Evolutionary conservation across 2,888 invertebrate species (phyloP), one percentile per base, ranked within the genome.

Genomic region (Scaptomyza polygonia): DNA sequence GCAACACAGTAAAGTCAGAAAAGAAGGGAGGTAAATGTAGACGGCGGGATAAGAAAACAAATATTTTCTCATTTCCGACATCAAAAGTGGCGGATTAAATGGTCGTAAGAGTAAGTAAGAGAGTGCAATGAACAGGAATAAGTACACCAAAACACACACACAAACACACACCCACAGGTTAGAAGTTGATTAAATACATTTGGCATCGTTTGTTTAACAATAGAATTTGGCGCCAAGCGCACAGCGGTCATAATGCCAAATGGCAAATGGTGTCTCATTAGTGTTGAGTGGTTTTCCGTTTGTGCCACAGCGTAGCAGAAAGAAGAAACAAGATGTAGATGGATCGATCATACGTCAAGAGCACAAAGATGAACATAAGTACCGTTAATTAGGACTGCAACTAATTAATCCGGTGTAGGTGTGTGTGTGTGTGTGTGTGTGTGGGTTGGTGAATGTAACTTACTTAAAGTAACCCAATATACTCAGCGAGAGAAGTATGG

Each of bases 381-480:
- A 43, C 25, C 18, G 11, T 32, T 53, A 18, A 42, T 49, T 5
- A 48, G 29, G 14, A 27, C 14, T 42, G 14, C 54, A 47, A 11
- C 34, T 63, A 49, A 53, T 66, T 55, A 39, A 45, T n/a, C n/a
- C n/a, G n/a, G n/a, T n/a, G n/a, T n/a, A n/a, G n/a, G n/a, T n/a
- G n/a, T n/a, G n/a, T 49, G 45, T 32, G 47, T 29, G 1, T 47
- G 11, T 34, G 34, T 34, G 34, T 1, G 32, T 5, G 7, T 5
- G 32, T 5, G 7, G 3, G 7, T 6, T 30, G 30, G 9, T 18
- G 3, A 3, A 9, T 25, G 14, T 27, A 69, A 93, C 95, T 95
- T 93, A 98, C 97, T 95, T 96, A 93, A 98, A 97, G 92, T 96
- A 96, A 83, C 94, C 93, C 76, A 98, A 95, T 79, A 98, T 96